Conservation (phyloP, 2,797 vertebrate genomes). For the Pipistrellus pipistrellus region DNA sequence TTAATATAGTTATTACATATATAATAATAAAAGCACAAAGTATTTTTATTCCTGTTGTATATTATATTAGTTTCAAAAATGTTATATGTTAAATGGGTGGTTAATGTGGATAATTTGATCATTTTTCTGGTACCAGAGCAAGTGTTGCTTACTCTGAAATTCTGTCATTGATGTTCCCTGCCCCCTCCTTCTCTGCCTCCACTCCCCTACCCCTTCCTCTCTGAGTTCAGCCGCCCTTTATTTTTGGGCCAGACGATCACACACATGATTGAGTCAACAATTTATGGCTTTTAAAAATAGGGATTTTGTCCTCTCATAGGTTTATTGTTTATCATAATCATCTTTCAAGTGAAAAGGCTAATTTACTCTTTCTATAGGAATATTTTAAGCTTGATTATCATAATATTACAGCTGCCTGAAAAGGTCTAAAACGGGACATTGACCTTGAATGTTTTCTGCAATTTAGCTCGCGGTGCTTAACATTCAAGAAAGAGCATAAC, state of each 20-base stretch:
- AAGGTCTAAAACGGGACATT: conserved; percentile 90
- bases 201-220: neutral
- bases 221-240: conserved; percentile 52
- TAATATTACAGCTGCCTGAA: conserved; percentile 90
- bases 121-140: conserved; percentile 30
- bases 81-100: neutral
- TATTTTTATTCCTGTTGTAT: no score
- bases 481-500: conserved; percentile 89
- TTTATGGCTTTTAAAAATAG: conserved; percentile 82
- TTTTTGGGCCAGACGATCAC: conserved; percentile 77
- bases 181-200: neutral
- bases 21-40: no score
- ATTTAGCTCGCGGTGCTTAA: conserved; percentile 88
- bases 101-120: conserved; percentile 34
- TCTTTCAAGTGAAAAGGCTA: conserved; percentile 90
- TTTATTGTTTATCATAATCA: conserved; percentile 90
- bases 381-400: conserved; percentile 91
- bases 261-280: conserved; percentile 79
- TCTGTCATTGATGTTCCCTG: neutral
- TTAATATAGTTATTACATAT: no score
- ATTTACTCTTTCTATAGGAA: conserved; percentile 91
- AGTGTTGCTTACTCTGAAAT: conserved; percentile 30
- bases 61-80: neutral
- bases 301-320: conserved; percentile 82
- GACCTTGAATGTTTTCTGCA: conserved; percentile 89